phyloP scores from a whole-genome alignment of 2,797 vertebrate species.

The Mus caroli region DNA sequence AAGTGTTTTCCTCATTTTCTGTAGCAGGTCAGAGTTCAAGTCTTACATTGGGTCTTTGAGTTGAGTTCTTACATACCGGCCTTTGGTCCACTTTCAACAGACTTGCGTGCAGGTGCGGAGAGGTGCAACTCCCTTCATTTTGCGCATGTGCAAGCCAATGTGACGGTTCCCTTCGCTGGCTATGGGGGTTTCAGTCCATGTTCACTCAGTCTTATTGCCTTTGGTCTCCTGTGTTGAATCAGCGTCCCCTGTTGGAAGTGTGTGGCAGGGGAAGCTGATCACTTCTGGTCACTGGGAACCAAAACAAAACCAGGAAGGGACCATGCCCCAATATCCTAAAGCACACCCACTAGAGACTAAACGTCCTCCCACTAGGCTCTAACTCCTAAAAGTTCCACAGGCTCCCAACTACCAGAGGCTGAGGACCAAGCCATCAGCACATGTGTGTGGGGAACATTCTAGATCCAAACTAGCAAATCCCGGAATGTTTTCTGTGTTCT shows the following conservation, averaged over 20 bases:
- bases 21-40: neutral
- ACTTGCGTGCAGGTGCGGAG: neutral
- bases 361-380: neutral
- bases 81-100: neutral
- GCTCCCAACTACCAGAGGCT: no score
- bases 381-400: neutral
- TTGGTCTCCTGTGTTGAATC: neutral
- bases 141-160: neutral
- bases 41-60: neutral
- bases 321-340: neutral
- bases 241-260: neutral
- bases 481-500: accelerated
- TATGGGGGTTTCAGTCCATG: neutral
- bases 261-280: neutral
- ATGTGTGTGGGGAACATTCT: neutral
- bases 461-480: neutral
- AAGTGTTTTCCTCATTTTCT: neutral
- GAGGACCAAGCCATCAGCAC: neutral
- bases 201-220: neutral
- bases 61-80: neutral
- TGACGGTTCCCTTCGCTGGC: neutral
- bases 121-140: neutral
- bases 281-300: neutral
- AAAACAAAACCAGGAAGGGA: neutral
- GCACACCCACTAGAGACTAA: neutral